These are phyloP conservation scores for Philaenus spumarius DNA, from an alignment of 1,140 invertebrate genomes.

Conservation along the genomic window DNA sequence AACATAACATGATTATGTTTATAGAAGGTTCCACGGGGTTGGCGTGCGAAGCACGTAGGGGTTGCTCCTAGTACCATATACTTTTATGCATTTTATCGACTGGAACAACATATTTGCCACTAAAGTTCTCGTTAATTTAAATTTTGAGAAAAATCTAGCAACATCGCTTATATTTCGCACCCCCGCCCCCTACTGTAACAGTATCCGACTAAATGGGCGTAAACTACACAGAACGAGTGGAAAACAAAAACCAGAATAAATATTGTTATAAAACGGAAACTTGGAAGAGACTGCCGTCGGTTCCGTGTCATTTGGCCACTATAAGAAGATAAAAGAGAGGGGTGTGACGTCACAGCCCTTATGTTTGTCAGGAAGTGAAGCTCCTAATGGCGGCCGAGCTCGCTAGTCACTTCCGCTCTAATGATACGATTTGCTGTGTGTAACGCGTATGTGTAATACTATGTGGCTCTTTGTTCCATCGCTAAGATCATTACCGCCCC, in stretches of 20 bases:
- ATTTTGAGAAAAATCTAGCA: too few relatives aligned
- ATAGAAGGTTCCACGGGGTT: too few relatives aligned
- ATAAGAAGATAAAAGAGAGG: not conserved
- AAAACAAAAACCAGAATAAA: not conserved
- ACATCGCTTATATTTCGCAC: too few relatives aligned
- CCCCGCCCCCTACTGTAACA: too few relatives aligned
- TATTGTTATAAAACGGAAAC: not conserved
- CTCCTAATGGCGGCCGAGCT: not conserved
- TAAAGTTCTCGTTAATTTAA: too few relatives aligned
- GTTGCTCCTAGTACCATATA: too few relatives aligned
- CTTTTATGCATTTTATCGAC: too few relatives aligned
- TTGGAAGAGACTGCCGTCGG: not conserved
- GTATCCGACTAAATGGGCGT: too few relatives aligned
- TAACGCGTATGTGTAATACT: not conserved
- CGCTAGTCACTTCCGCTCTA: not conserved
- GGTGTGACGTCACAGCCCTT: not conserved
- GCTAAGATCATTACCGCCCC: not conserved
- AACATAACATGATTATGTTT: too few relatives aligned
- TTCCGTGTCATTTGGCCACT: not conserved
- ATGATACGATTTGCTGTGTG: not conserved
- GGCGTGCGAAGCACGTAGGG: too few relatives aligned
- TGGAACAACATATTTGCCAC: too few relatives aligned
- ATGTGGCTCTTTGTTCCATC: not conserved
- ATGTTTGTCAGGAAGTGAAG: not conserved
- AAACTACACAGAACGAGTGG: too few relatives aligned